Evolutionary conservation across 64 coral and sea anemone species (phyloP).

Genomic region (Anthopleura sola): DNA sequence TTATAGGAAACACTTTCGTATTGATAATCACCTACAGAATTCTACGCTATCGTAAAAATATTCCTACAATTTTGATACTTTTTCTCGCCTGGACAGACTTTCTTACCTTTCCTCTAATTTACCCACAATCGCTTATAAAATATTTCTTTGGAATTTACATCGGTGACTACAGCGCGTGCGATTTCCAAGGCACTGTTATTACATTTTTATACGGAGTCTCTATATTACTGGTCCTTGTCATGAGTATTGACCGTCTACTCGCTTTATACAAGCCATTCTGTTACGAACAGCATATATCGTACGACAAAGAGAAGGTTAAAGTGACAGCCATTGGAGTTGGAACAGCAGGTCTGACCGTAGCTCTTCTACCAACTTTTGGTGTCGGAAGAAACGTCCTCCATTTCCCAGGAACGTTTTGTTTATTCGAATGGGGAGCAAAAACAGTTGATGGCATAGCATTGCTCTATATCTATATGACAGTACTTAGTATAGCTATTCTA

Average conservation of each 20-base stretch:
- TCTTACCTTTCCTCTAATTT: conserved; percentile 59
- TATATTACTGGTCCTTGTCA: conserved; percentile 72
- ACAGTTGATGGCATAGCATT: conserved; percentile 67
- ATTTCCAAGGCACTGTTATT: conserved; percentile 81
- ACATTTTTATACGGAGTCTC: conserved; percentile 68
- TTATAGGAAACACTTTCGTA: conserved; percentile 74
- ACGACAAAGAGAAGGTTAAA: conserved; percentile 86
- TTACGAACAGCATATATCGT: conserved; percentile 75
- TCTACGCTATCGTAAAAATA: conserved; percentile 73
- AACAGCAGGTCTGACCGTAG: conserved; percentile 49
- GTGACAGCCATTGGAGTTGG: conserved; percentile 55
- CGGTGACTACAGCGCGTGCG: conserved; percentile 79
- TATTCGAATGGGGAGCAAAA: conserved; percentile 76
- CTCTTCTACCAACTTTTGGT: conserved; percentile 79
- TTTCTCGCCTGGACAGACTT: conserved; percentile 86
- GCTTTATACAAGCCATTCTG: conserved; percentile 78
- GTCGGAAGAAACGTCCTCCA: conserved; percentile 78
- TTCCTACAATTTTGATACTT: conserved; percentile 87
- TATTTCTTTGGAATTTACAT: conserved; percentile 77
- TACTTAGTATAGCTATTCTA: conserved; percentile 42
- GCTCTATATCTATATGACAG: conserved; percentile 57
- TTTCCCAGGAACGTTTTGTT: conserved; percentile 93
- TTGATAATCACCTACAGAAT: conserved; percentile 75
- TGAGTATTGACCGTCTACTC: conserved; percentile 81
- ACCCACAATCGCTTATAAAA: conserved; percentile 71